Percentiles rank a stretch among this genome's conserved stretches.
Conservation (phyloP, 2,113 vertebrate species). For the Furnarius figulus region DNA sequence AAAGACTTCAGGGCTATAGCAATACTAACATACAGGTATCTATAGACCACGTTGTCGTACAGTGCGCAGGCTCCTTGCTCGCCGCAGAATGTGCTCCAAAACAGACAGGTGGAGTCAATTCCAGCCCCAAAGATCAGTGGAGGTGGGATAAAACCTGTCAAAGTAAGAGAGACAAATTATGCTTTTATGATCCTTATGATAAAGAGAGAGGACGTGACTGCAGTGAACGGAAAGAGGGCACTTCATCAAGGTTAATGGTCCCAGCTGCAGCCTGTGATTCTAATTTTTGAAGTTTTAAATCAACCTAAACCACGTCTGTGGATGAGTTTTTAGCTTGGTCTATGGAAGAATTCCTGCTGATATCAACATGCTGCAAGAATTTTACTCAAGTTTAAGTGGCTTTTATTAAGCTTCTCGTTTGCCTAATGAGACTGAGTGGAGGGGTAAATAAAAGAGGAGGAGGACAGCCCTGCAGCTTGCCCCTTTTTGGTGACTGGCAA, state of each 20-base stretch:
- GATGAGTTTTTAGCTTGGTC: background rate
- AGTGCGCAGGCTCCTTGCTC: conserved; percentile 89
- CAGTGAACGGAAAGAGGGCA: background rate
- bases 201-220: background rate
- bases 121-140: conserved; percentile 95
- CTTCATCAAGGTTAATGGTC: conserved; percentile 26
- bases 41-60: conserved; percentile 91
- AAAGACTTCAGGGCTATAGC: conserved; percentile 93
- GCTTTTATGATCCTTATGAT: background rate
- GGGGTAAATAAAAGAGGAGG: background rate
- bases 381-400: conserved; percentile 24
- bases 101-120: conserved; percentile 97
- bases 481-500: background rate
- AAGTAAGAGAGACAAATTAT: background rate
- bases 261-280: background rate
- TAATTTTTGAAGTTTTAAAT: conserved; percentile 11
- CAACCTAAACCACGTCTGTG: conserved; percentile 4
- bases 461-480: background rate
- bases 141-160: conserved; percentile 94
- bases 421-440: conserved; percentile 8
- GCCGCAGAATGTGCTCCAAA: conserved; percentile 94
- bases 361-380: background rate
- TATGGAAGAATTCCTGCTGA: background rate
- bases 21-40: conserved; percentile 93
- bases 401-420: conserved; percentile 30